These are phyloP conservation scores for Aphelenchoides besseyi DNA, from an alignment of 1,140 invertebrate species.

Conservation along the genomic window DNA sequence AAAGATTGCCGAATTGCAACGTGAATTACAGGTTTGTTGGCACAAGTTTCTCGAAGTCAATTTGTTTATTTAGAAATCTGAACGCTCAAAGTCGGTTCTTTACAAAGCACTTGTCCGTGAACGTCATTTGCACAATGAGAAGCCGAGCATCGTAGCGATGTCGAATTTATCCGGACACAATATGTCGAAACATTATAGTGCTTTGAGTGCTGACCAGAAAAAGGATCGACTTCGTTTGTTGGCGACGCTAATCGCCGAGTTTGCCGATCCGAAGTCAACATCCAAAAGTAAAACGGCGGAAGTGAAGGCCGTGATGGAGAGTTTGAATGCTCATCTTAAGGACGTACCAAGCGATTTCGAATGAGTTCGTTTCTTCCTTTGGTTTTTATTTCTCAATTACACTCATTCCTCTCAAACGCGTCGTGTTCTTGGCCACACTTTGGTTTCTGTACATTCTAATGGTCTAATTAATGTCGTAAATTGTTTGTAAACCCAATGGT, in stretches of 20 bases:
- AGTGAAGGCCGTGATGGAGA: conserved; percentile 11
- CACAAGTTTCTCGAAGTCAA: neutral
- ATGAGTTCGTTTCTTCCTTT: neutral
- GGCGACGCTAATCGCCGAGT: neutral
- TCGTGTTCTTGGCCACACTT: too few relatives aligned
- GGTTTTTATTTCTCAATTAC: neutral
- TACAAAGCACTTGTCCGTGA: conserved; percentile 21
- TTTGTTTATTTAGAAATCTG: conserved; percentile 11
- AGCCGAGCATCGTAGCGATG: neutral
- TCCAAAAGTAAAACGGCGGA: neutral
- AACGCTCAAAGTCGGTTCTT: conserved; percentile 12
- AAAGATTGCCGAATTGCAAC: conserved; percentile 19
- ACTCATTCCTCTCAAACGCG: conserved; percentile 1
- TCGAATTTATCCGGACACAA: conserved; percentile 12
- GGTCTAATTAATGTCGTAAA: too few relatives aligned
- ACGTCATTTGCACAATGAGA: conserved; percentile 12
- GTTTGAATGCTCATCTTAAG: neutral
- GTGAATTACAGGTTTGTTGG: conserved; percentile 13
- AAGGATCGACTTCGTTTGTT: conserved; percentile 13
- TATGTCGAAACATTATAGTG: neutral
- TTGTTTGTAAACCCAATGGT: too few relatives aligned
- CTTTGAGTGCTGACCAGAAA: conserved; percentile 4
- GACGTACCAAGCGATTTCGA: neutral
- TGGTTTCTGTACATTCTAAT: too few relatives aligned
- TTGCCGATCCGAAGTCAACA: conserved; percentile 9